Evolutionary conservation across 2,113 vertebrate genomes (phyloP).

Genomic region (Gallinago paraguaiae): DNA sequence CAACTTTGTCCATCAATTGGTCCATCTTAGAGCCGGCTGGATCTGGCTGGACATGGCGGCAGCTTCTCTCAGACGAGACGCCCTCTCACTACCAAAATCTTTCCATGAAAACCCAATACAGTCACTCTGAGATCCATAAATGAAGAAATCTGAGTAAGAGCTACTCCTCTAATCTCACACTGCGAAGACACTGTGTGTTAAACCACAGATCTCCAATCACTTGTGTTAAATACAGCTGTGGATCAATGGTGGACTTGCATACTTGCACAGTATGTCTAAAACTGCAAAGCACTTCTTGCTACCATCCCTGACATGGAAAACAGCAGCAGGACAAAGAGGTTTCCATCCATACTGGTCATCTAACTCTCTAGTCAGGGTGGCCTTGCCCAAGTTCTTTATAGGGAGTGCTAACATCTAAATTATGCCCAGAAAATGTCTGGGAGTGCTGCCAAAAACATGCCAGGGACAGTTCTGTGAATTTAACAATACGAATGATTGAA

Average conservation of each 20-base stretch:
- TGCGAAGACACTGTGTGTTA: not conserved
- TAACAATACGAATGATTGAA: accelerated
- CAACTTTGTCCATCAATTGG: not conserved
- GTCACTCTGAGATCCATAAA: not conserved
- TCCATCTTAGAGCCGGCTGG: accelerated
- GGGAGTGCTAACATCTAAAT: not conserved
- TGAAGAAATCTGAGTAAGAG: not conserved
- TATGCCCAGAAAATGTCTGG: not conserved
- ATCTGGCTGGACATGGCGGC: not conserved
- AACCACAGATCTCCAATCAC: not conserved
- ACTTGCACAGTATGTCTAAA: not conserved
- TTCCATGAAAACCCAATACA: not conserved
- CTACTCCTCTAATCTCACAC: not conserved
- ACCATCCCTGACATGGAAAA: not conserved
- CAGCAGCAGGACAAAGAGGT: not conserved
- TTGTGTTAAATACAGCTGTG: not conserved
- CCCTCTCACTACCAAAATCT: accelerated
- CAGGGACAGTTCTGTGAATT: not conserved
- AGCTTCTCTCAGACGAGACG: not conserved
- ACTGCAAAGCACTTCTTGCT: not conserved
- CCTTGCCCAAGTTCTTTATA: not conserved
- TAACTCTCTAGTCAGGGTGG: not conserved
- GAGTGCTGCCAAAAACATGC: not conserved
- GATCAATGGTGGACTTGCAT: accelerated
- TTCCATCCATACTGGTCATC: not conserved